Conservation (phyloP, 2,888 invertebrate genomes). For the Sceliomorpha sp. region DNA sequence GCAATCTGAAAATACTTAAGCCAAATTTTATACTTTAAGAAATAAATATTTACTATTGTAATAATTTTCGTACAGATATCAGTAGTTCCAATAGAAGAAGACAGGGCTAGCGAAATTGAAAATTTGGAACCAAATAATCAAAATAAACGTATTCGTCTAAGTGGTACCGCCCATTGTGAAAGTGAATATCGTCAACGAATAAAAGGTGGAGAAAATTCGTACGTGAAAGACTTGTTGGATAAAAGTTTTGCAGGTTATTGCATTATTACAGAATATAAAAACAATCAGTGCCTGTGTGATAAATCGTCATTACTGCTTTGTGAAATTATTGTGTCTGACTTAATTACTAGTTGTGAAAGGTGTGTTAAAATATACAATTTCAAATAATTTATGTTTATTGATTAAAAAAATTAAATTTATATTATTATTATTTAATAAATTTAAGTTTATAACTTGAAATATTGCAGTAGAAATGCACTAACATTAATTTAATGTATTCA, state of each 20-base stretch:
- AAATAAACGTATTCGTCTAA: not conserved
- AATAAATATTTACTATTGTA: no score
- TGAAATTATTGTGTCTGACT: constrained; percentile 6
- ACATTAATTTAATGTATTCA: no score
- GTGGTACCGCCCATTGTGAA: not conserved
- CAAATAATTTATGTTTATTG: not conserved
- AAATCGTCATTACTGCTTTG: constrained; percentile 9
- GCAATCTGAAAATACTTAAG: no score
- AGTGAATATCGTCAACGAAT: constrained; percentile 5
- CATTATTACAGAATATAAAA: constrained; percentile 2
- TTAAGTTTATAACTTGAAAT: no score
- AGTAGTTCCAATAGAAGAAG: not conserved
- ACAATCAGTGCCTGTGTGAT: constrained; percentile 7
- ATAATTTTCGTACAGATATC: not conserved
- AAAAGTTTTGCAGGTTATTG: constrained; percentile 9
- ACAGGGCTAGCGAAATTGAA: not conserved
- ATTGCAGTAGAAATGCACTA: no score
- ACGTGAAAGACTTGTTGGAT: constrained; percentile 8
- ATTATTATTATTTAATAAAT: not conserved
- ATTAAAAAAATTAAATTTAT: not conserved
- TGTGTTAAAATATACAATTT: not conserved
- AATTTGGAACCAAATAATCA: not conserved
- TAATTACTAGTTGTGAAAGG: constrained; percentile 16
- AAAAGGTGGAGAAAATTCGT: not conserved
- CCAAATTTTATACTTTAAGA: no score